phyloP scores from a whole-genome alignment of 2,888 invertebrate genomes.

The Caenorhabditis sp. region DNA sequence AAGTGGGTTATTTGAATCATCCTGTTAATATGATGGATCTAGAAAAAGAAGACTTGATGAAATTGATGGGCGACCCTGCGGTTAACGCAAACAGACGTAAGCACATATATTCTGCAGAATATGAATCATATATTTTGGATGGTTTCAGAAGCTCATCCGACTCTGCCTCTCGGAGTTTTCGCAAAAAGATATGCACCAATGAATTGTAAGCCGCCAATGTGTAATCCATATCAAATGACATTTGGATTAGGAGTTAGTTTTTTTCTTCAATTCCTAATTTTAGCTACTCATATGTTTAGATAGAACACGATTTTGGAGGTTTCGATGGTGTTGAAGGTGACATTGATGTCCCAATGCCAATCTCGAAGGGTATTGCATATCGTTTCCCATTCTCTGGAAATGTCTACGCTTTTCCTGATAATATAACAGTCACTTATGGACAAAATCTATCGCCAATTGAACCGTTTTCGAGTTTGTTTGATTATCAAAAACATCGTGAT shows the following conservation, averaged over 20 bases:
- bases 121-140: not conserved
- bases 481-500: conserved; percentile 50
- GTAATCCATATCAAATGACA: conserved; percentile 57
- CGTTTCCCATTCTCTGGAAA: conserved; percentile 63
- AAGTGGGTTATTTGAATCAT: conserved; percentile 61
- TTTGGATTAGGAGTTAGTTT: conserved; percentile 53
- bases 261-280: not conserved
- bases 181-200: conserved; percentile 53
- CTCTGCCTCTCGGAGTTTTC: conserved; percentile 53
- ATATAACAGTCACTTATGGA: conserved; percentile 62
- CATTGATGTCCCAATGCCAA: conserved; percentile 59
- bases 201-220: conserved; percentile 56
- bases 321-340: conserved; percentile 61
- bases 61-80: conserved; percentile 54
- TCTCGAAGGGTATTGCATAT: conserved; percentile 61
- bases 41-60: conserved; percentile 58
- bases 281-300: conserved; percentile 23
- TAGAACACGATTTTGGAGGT: conserved; percentile 60
- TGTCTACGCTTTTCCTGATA: conserved; percentile 59
- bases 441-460: conserved; percentile 61
- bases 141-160: conserved; percentile 38
- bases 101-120: not conserved
- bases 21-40: conserved; percentile 65
- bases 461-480: conserved; percentile 55
- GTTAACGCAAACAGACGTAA: conserved; percentile 55